These are phyloP conservation scores for Epinephelus cyanopodus DNA, from an alignment of 2,113 vertebrate genomes.

Conservation along the genomic window DNA sequence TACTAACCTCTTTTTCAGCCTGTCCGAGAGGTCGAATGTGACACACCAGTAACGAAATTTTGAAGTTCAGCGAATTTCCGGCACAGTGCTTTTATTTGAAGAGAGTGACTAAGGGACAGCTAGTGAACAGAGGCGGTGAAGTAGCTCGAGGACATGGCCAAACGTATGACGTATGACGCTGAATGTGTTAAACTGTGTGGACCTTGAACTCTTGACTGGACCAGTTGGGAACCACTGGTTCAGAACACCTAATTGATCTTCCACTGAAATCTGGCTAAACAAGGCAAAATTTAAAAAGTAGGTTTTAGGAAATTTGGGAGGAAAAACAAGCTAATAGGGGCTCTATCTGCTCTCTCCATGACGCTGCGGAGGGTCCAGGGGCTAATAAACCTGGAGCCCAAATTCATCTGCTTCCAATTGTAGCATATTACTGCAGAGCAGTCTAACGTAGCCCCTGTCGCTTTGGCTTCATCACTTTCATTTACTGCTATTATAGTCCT, in stretches of 20 bases:
- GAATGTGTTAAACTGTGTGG: too few species aligned
- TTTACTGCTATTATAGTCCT: constrained; percentile 54
- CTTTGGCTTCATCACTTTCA: constrained; percentile 64
- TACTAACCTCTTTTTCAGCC: too few species aligned
- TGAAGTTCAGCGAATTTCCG: too few species aligned
- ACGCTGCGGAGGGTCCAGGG: not conserved
- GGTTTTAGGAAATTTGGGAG: not conserved
- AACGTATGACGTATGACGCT: too few species aligned
- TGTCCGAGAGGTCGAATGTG: too few species aligned
- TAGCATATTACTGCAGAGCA: constrained; percentile 48
- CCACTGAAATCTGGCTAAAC: not conserved
- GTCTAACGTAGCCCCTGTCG: constrained; percentile 51
- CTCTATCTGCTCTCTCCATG: constrained; percentile 28
- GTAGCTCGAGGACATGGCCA: too few species aligned
- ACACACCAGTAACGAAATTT: too few species aligned
- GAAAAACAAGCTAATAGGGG: constrained; percentile 17
- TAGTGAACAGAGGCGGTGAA: too few species aligned
- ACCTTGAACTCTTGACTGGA: too few species aligned
- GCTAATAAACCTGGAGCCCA: constrained; percentile 31
- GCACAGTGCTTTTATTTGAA: too few species aligned
- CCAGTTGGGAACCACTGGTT: too few species aligned
- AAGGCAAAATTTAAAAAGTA: not conserved
- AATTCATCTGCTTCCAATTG: constrained; percentile 56
- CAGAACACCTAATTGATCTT: constrained; percentile 9
- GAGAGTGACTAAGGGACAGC: too few species aligned